Conservation (phyloP, 1,140 invertebrate genomes). For the Maniola jurtina region DNA sequence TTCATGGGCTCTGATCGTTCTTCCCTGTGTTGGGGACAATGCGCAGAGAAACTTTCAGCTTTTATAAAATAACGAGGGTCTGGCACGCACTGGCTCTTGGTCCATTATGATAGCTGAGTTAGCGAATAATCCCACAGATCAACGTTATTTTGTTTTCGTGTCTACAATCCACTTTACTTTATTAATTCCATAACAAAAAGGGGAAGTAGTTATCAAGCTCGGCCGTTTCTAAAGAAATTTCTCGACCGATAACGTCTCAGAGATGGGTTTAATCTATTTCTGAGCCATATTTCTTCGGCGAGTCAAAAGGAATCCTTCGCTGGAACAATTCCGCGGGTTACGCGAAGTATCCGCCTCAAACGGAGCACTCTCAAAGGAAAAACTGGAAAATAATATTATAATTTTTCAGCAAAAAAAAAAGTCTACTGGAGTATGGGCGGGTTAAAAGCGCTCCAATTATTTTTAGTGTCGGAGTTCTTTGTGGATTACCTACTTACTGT, state of each 20-base stretch:
- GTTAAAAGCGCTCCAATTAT: conserved; percentile 20
- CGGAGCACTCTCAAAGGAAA: conserved; percentile 35
- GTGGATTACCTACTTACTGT: neutral
- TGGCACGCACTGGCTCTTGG: too few relatives aligned
- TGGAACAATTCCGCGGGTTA: conserved; percentile 27
- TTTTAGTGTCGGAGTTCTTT: conserved; percentile 14
- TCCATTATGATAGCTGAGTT: too few relatives aligned
- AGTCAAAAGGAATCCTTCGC: conserved; percentile 33
- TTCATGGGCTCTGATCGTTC: too few relatives aligned
- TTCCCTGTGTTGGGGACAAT: too few relatives aligned
- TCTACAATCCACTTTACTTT: too few relatives aligned
- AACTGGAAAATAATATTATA: conserved; percentile 36
- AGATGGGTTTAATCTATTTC: conserved; percentile 8
- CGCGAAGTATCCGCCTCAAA: conserved; percentile 34
- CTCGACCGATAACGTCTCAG: neutral
- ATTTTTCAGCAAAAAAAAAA: conserved; percentile 29
- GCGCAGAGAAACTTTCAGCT: too few relatives aligned
- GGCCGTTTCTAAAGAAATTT: conserved; percentile 6
- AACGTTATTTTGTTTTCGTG: too few relatives aligned
- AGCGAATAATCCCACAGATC: too few relatives aligned
- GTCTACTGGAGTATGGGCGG: neutral
- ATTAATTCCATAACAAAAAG: too few relatives aligned
- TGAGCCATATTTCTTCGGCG: neutral
- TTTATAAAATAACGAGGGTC: too few relatives aligned
- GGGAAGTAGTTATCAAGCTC: neutral